These are phyloP conservation scores for Pelusios castaneus DNA, from an alignment of 2,113 vertebrate species.

Conservation along the genomic window DNA sequence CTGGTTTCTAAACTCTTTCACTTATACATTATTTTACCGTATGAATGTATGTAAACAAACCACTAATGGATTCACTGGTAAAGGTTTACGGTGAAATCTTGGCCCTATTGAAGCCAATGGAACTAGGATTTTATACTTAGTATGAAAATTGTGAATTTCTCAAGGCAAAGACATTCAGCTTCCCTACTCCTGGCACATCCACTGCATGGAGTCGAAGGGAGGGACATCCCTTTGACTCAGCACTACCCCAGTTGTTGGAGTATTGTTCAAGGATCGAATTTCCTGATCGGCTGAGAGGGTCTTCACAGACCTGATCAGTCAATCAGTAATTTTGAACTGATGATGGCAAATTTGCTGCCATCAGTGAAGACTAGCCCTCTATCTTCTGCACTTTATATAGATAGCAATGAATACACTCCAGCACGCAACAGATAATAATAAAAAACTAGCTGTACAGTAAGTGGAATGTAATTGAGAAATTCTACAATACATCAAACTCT, in stretches of 20 bases:
- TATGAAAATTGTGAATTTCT: background rate
- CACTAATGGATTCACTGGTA: background rate
- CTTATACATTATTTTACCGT: background rate
- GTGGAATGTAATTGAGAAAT: constrained; percentile 13
- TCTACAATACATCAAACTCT: constrained; percentile 44
- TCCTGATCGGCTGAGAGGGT: too few relatives aligned
- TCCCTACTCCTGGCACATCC: too few relatives aligned
- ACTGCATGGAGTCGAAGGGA: too few relatives aligned
- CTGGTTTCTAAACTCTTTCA: background rate
- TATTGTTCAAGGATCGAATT: too few relatives aligned
- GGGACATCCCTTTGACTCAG: too few relatives aligned
- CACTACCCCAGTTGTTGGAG: too few relatives aligned
- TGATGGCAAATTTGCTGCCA: too few relatives aligned
- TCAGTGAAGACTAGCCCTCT: background rate
- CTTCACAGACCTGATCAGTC: too few relatives aligned
- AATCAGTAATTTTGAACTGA: too few relatives aligned
- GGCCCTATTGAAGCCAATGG: background rate
- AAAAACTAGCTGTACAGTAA: background rate
- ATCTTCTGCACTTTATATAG: background rate
- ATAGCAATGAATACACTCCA: background rate
- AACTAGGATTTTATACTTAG: background rate
- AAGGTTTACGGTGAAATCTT: background rate
- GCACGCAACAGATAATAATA: background rate
- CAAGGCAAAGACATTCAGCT: background rate
- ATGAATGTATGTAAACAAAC: rapidly evolving